A percentile compares a stretch with the other conserved stretches of the same genome.
phyloP scores from a whole-genome alignment of 2,797 vertebrate species.

The Gobionotothen gibberifrons region DNA sequence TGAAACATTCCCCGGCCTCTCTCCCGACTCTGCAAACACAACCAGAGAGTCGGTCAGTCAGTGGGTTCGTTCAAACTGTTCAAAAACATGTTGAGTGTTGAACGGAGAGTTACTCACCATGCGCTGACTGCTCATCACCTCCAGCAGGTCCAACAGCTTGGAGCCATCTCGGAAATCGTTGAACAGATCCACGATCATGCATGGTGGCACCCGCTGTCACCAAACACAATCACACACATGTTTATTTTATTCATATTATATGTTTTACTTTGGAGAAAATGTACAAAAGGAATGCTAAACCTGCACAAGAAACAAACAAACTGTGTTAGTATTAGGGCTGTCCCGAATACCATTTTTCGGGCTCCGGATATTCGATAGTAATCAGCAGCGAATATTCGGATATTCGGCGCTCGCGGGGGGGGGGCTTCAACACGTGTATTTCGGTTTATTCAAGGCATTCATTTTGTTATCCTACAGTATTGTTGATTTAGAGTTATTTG shows the following conservation, averaged over 20 bases:
- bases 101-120: constrained; percentile 85
- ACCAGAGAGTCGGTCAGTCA: not conserved
- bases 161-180: constrained; percentile 90
- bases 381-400: no score
- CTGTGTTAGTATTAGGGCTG: not conserved
- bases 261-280: not conserved
- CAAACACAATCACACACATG: constrained; percentile 17
- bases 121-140: constrained; percentile 93
- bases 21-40: constrained; percentile 87
- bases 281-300: not conserved
- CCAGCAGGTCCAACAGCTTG: constrained; percentile 92
- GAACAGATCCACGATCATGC: constrained; percentile 89
- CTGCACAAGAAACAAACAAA: not conserved
- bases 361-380: no score
- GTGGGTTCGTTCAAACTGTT: not conserved
- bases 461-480: no score
- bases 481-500: no score
- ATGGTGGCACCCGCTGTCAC: constrained; percentile 86
- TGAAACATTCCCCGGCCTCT: constrained; percentile 90
- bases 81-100: accelerated
- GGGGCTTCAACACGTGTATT: no score
- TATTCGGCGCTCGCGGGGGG: no score
- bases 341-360: no score
- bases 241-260: not conserved
- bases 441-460: no score